These are phyloP conservation scores for Myiopsitta monachus DNA, from an alignment of 2,113 vertebrate genomes.

Conservation along the genomic window DNA sequence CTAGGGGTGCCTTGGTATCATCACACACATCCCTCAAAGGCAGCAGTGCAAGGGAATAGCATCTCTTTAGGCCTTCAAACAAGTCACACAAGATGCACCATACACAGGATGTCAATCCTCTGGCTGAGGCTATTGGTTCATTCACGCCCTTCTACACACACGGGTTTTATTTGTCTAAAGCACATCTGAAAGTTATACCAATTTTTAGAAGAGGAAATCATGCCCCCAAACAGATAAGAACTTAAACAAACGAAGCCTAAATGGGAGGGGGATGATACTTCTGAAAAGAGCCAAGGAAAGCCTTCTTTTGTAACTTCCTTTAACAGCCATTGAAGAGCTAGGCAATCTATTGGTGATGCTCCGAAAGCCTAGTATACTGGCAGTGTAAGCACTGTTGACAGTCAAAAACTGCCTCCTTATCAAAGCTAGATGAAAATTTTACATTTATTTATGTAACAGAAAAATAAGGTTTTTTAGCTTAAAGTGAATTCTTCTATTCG, in stretches of 20 bases:
- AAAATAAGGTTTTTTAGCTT: background rate
- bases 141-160: background rate
- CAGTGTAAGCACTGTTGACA: background rate
- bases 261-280: too few species aligned
- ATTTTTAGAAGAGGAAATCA: background rate
- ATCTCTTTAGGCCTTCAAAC: background rate
- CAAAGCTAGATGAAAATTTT: background rate
- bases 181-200: background rate
- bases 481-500: background rate
- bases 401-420: background rate
- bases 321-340: background rate
- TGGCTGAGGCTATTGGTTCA: background rate
- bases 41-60: fast-evolving
- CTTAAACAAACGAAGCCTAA: background rate
- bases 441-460: background rate
- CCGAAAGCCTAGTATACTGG: background rate
- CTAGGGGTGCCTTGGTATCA: background rate
- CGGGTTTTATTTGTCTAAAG: background rate
- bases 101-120: too few species aligned
- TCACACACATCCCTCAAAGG: background rate
- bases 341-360: background rate
- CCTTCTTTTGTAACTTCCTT: background rate
- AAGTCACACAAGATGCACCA: background rate
- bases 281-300: background rate
- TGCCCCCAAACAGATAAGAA: background rate